Conservation (phyloP, 2,797 vertebrate species). For the Hozukius guyotensis region DNA sequence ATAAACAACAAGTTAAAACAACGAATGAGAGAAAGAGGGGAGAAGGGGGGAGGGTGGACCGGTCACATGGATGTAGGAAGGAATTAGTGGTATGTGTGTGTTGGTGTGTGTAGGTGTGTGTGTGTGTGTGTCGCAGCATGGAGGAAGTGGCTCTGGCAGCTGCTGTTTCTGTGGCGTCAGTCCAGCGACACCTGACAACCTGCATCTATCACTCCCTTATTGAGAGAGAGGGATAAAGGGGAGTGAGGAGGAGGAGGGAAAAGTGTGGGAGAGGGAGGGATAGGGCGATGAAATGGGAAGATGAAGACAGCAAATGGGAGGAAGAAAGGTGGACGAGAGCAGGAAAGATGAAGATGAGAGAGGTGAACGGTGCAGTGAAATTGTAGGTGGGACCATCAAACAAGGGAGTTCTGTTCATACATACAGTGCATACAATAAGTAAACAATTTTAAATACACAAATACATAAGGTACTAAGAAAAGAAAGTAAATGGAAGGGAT, state of each 20-base stretch:
- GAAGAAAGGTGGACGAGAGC: conserved; percentile 19
- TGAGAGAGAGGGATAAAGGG: conserved; percentile 82
- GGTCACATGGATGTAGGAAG: conserved; percentile 59
- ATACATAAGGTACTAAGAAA: neutral
- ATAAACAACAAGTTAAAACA: conserved; percentile 57
- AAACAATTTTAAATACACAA: neutral
- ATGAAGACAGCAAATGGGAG: conserved; percentile 2
- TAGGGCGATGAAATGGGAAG: conserved; percentile 35
- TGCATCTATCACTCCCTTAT: conserved; percentile 90
- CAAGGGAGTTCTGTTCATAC: neutral
- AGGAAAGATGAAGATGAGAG: neutral
- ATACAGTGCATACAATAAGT: neutral
- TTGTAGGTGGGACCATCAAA: neutral
- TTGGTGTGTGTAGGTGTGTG: conserved; percentile 21
- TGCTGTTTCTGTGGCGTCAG: conserved; percentile 84
- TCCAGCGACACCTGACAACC: conserved; percentile 87
- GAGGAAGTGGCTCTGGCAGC: conserved; percentile 84
- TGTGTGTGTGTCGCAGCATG: conserved; percentile 71
- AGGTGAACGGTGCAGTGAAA: neutral
- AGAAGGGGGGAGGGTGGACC: conserved; percentile 21
- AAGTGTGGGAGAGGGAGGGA: conserved; percentile 47
- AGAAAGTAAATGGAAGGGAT: neutral
- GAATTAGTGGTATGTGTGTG: conserved; percentile 51
- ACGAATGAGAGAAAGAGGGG: conserved; percentile 45
- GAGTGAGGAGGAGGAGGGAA: conserved; percentile 60